Base-by-base conservation (phyloP, 2,888 invertebrate species). In the Callyntrura sp. region DNA sequence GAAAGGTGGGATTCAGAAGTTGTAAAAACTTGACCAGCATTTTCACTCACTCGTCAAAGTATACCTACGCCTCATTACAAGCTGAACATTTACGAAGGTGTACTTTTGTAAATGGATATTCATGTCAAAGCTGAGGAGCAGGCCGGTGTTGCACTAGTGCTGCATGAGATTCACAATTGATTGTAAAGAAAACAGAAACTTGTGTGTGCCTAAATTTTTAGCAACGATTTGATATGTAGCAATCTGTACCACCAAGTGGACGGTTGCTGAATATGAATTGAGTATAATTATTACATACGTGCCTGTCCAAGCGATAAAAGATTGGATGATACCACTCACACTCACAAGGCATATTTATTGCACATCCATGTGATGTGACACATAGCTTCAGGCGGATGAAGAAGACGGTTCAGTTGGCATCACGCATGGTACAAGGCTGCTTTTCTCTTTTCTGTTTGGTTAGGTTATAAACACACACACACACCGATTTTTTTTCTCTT, bases 161-260 rank as follows among this genome's bases (percentile, higher is more conserved):
- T 6, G 43, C n/a, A 43, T 35, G 5, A 11, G 23, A 11, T 51
- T 78, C 25, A 51, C 78, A 78, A 25, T 55, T 55, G 25, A 76
- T 51, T 85, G 57, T 28, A 43, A 85, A 76, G 6, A 43, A 51
- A 4, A 6, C 2, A 76, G 43, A 70, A 48, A 14, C 9, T 20
- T 11, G 25, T 65, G 78, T 85, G 86, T 79, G 48, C 35, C 68
- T 65, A 79, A 68, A 62, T 79, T 28, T 86, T 86, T 86, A 86
- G 86, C 35, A 25, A 65, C 20, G 45, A 43, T 68, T 14, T 65
- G 68, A 86, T 79, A n/a, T n/a, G n/a, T n/a, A 35, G 79, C 51
- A 79, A 79, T 62, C 48, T 65, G 12, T 23, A 55, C 35, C 35
- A 55, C 35, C 35, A 28, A 70, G 76, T 35, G 8, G 3, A 68